Base-by-base conservation (phyloP, 2,113 vertebrate genomes). In the Antechinus stuartii region DNA sequence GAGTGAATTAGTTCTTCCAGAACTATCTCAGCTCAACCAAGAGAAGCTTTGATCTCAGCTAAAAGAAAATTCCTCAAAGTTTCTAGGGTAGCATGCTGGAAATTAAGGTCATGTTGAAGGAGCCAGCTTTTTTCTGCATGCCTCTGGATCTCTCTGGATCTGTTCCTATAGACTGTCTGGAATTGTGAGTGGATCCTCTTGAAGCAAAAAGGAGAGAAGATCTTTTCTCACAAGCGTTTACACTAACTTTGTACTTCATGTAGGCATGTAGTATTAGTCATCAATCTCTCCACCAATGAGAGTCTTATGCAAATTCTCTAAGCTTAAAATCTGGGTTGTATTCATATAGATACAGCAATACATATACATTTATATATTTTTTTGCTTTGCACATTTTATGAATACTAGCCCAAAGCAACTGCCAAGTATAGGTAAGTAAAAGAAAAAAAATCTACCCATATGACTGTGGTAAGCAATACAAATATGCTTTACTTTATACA, bases 1-100 rank as follows among this genome's bases (percentile, higher is more conserved):
- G 68, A 84, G n/a, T 84, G 68, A 84, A 84, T 84, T n/a, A n/a
- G 68, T 84, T 84, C 68, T 84, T 84, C 68, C 68, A 84, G 35
- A 84, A 14, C 35, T 42, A 84, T 42, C 61, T n/a, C 14, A 76
- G 35, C 12, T 76, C 35, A 84, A 42, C 35, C 5, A 84, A 84
- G 68, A 84, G 16, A 42, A 5, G n/a, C n/a, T 84, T 84, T 84
- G 68, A 84, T 84, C 68, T 84, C 6, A 42, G 5, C n/a, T n/a
- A 84, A 42, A 68, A 42, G 5, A 35, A 84, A 84, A 84, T 84
- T 84, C 19, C 68, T 84, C 68, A 84, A 84, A 42, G 68, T n/a
- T 84, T 84, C n/a, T 84, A 42, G 68, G 35, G 35, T 42, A n/a
- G n/a, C 19, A 84, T 42, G 35, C 68, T 42, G 16, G 68, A 84